Conservation (phyloP, 2,797 vertebrate genomes). For the Ctenopoma kingsleyae region DNA sequence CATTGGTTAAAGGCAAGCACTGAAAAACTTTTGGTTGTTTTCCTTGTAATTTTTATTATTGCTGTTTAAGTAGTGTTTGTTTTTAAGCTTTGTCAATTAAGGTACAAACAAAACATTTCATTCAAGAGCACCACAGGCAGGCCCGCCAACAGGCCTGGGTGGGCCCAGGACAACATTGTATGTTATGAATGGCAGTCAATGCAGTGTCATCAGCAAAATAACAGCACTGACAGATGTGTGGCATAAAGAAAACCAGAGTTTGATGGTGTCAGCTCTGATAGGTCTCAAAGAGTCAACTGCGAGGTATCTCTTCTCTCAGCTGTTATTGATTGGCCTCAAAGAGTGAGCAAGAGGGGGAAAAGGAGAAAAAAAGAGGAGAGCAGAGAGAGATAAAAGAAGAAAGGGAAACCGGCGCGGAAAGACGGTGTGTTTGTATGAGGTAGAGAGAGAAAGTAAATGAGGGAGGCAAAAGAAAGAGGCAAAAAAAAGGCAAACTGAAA, state of each 20-base stretch:
- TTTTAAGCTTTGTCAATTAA: not conserved
- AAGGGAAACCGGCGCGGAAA: conserved; percentile 19
- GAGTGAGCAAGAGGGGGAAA: not conserved
- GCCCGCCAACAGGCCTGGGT: too few species aligned
- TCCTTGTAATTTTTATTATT: not conserved
- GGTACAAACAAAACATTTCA: too few species aligned
- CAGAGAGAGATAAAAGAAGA: conserved; percentile 29
- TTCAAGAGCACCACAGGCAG: too few species aligned
- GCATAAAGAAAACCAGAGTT: conserved; percentile 3
- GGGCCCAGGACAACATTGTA: too few species aligned
- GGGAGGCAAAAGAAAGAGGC: conserved; percentile 33
- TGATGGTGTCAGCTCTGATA: conserved; percentile 42
- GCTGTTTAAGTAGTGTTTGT: not conserved
- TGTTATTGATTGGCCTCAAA: conserved; percentile 43
- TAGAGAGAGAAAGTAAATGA: conserved; percentile 37
- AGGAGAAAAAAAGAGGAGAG: not conserved
- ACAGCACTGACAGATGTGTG: not conserved
- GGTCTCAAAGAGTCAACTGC: conserved; percentile 51
- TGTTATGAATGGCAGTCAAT: conserved; percentile 1
- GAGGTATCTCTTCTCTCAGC: conserved; percentile 33
- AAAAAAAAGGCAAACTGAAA: conserved; percentile 55
- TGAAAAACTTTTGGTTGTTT: conserved; percentile 11
- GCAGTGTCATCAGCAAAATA: conserved; percentile 4
- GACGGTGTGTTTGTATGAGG: conserved; percentile 16
- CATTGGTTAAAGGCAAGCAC: not conserved